Base-by-base conservation (phyloP, 2,113 vertebrate genomes). In the Dolichotis patagonum region DNA sequence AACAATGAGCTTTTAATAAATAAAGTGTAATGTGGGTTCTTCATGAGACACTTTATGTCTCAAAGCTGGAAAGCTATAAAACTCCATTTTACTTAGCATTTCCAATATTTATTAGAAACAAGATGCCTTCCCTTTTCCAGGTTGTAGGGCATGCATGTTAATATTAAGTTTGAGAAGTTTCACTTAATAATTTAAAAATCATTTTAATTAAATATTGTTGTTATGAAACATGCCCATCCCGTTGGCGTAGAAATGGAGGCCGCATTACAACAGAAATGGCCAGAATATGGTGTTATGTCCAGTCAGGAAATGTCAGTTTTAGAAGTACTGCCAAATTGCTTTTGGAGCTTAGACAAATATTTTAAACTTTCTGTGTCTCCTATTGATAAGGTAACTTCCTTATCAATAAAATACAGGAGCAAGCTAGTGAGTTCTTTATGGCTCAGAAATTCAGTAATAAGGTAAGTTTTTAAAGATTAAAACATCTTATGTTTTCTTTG, bases 1-100 rank as follows among this genome's bases (percentile, higher is more conserved):
- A 86, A 86, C 35, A 94, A 56, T 58, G 32, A 86, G 20, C 41
- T 96, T 96, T 97, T 88, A 82, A 88, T 95, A 94, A 90, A 92
- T 63, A 85, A 81, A 92, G 41, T 88, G 11, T 73, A 69, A n/a
- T 84, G n/a, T 86, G 69, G 3, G 7, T 84, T 97, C 38, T 95
- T 94, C 88, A 58, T 86, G 67, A 88, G 41, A 3, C 30, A 88
- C 14, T 20, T 97, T 93, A 91, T 94, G 84, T 95, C 43, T 95
- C 46, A 62, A 88, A 84, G 69, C 73, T 85, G 30, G 60, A 73
- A 92, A 46, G 17, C 8, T 85, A 94, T 93, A 88, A 88, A 96
- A 91, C 3, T 88, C 1, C 3, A 38, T 28, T 94, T 52, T 96
- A 58, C 13, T 95, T 14, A 91, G 19, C 13, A 41, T 95, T 97